These are phyloP conservation scores for Epinephelus malabaricus DNA, from an alignment of 2,797 vertebrate species.

Conservation along the genomic window DNA sequence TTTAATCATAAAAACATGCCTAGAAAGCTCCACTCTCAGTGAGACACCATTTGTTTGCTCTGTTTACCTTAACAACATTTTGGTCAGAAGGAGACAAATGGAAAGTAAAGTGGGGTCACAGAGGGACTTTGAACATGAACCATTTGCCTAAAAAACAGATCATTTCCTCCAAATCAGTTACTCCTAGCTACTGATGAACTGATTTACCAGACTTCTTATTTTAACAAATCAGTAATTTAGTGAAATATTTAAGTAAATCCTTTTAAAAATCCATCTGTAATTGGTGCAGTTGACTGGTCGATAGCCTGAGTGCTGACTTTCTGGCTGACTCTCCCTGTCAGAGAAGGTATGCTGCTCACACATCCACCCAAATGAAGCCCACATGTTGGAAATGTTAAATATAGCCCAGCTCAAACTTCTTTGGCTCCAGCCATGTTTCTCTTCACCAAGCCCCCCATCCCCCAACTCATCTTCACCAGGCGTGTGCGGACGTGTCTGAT, in stretches of 20 bases:
- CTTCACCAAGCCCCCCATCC: neutral
- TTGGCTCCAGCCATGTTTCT: slow-evolving; percentile 57
- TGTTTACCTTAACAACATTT: neutral
- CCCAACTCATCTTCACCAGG: slow-evolving; percentile 33
- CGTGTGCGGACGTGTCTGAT: slow-evolving; percentile 62
- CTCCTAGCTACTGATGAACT: neutral
- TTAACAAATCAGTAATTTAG: neutral
- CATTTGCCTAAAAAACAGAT: neutral
- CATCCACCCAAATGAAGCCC: slow-evolving; percentile 81
- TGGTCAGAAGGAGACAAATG: slow-evolving; percentile 14
- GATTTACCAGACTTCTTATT: neutral
- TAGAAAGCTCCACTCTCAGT: neutral
- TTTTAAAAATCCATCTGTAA: neutral
- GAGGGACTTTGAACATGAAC: slow-evolving; percentile 12
- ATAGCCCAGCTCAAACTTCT: slow-evolving; percentile 74
- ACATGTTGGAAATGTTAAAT: slow-evolving; percentile 85
- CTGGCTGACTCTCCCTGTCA: slow-evolving; percentile 63
- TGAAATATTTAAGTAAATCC: neutral
- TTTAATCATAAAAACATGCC: too few species aligned
- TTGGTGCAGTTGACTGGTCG: slow-evolving; percentile 30
- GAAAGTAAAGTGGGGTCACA: slow-evolving; percentile 26
- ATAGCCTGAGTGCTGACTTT: slow-evolving; percentile 15
- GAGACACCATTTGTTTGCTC: neutral
- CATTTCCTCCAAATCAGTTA: neutral
- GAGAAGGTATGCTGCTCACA: slow-evolving; percentile 73